These are phyloP conservation scores for Leptinotarsa texana DNA, from an alignment of 1,140 invertebrate genomes.

Conservation along the genomic window DNA sequence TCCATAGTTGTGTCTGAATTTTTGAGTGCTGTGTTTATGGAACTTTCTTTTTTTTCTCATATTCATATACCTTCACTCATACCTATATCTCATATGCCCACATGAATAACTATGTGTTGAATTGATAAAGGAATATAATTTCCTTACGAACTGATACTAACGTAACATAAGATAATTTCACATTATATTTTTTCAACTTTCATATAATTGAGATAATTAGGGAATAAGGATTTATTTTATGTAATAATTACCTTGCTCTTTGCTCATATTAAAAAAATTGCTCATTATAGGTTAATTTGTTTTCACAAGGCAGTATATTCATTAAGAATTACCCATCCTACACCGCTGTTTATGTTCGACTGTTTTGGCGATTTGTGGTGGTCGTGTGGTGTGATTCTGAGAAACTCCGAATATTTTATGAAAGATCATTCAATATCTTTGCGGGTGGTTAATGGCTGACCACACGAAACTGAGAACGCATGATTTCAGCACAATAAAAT, in stretches of 20 bases:
- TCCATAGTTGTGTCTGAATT: no score
- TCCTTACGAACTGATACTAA: no score
- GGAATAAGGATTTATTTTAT: background rate
- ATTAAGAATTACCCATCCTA: background rate
- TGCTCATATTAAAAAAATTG: background rate
- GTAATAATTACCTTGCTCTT: background rate
- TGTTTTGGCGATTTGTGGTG: conserved; percentile 3
- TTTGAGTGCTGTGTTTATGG: no score
- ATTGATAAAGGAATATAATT: no score
- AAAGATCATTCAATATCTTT: background rate
- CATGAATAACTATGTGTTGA: no score
- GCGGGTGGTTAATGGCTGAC: conserved; percentile 14
- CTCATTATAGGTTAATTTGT: background rate
- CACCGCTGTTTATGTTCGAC: background rate
- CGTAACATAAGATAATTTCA: no score
- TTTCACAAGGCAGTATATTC: background rate
- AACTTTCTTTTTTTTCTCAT: no score
- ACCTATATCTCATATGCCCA: no score
- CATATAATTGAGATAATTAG: background rate
- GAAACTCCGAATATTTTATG: background rate
- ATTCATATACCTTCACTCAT: no score
- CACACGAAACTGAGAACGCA: background rate
- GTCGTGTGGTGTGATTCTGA: background rate
- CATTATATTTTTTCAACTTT: no score
- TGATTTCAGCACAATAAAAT: background rate